Conservation (phyloP, 2,797 vertebrate species). For the Leptoclinus maculatus region DNA sequence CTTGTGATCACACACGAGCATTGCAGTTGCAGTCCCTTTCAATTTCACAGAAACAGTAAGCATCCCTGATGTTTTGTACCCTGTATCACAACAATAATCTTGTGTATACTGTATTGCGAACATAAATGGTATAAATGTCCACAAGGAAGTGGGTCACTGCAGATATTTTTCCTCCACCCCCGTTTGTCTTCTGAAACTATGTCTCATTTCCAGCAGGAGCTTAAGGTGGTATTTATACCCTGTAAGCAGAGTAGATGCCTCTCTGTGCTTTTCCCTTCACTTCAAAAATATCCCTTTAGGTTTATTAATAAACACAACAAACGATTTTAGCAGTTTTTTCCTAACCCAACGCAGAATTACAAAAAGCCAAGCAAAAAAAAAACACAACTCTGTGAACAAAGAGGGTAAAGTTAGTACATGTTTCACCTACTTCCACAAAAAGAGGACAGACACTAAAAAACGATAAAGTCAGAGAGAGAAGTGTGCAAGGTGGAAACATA, state of each 20-base stretch:
- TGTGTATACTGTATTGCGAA: slow-evolving; percentile 26
- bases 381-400: neutral
- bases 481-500: slow-evolving; percentile 31
- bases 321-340: slow-evolving; percentile 11
- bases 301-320: slow-evolving; percentile 51
- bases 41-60: slow-evolving; percentile 13
- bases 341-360: neutral
- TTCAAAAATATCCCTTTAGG: slow-evolving; percentile 38
- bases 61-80: slow-evolving; percentile 1
- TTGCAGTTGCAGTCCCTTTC: slow-evolving; percentile 8
- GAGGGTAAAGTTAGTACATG: neutral
- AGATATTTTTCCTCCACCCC: slow-evolving; percentile 47
- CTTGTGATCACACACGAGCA: neutral
- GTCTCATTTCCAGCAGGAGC: slow-evolving; percentile 47
- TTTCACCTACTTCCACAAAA: slow-evolving; percentile 11
- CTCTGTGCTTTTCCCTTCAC: slow-evolving; percentile 23
- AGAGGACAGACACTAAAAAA: neutral
- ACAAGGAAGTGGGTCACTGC: slow-evolving; percentile 70
- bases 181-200: slow-evolving; percentile 47
- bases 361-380: slow-evolving; percentile 2
- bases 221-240: slow-evolving; percentile 53
- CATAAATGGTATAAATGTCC: slow-evolving; percentile 49
- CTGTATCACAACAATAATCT: slow-evolving; percentile 38
- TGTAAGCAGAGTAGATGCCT: slow-evolving; percentile 19
- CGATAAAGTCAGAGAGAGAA: slow-evolving; percentile 1